Evolutionary conservation across 2,113 vertebrate species (phyloP).

Genomic region (Eleginops maclovinus): DNA sequence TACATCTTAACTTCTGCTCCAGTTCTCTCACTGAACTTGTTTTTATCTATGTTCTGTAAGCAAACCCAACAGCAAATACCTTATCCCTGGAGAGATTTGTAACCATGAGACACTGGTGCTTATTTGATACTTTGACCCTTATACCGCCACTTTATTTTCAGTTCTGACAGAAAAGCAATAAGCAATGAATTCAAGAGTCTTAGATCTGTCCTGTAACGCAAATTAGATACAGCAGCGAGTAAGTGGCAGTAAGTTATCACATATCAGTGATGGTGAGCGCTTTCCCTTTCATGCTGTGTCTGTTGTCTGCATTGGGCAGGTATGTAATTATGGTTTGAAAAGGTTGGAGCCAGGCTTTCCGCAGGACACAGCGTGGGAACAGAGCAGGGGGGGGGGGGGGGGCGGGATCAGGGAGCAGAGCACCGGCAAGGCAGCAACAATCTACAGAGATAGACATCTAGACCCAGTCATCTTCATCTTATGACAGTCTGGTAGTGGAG

Average conservation of each 20-base stretch:
- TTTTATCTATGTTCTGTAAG: constrained; percentile 2
- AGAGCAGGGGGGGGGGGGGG: constrained; percentile 67
- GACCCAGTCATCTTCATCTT: constrained; percentile 41
- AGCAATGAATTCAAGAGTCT: neutral
- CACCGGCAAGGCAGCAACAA: constrained; percentile 27
- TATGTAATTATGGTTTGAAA: constrained; percentile 81
- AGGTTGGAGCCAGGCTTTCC: constrained; percentile 79
- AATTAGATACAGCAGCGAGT: constrained; percentile 35
- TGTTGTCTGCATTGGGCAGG: constrained; percentile 78
- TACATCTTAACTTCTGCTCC: neutral
- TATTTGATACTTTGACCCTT: constrained; percentile 3
- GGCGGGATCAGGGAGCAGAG: constrained; percentile 56
- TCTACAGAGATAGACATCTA: constrained; percentile 33
- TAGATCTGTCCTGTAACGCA: neutral
- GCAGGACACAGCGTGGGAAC: constrained; percentile 75
- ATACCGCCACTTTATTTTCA: neutral
- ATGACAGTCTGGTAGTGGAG: constrained; percentile 27
- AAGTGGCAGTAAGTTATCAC: constrained; percentile 27
- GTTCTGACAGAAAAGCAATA: constrained; percentile 5
- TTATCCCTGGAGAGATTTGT: neutral
- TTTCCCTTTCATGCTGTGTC: constrained; percentile 50
- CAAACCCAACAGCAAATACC: neutral
- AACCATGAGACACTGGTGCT: neutral
- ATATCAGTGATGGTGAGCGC: constrained; percentile 32
- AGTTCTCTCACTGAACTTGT: neutral